Evolutionary conservation across 1,140 invertebrate species (phyloP), one percentile per base, ranked within the genome.

Genomic region (Sycophaga agraensis): DNA sequence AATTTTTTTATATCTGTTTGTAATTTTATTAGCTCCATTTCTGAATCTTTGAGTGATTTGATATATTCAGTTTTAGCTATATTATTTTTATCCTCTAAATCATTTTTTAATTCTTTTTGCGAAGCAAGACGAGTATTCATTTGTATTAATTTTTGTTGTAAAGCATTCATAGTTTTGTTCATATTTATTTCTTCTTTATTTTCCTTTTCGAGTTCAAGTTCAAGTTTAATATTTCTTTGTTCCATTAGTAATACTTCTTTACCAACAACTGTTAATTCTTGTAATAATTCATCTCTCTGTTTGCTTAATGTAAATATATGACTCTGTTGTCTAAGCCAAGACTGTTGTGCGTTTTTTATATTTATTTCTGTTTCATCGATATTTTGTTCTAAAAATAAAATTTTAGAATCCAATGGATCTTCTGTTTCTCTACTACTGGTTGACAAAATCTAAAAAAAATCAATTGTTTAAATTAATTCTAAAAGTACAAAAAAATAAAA

Each of bases 161-260:
- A 73, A 2, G 79, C 77, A 37, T 84, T 83, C 42, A 91, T 84
- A 9, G 77, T 79, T n/a, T 84, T 82, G 2, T 83, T 75, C 4
- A 89, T 80, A 40, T 82, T 82, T 1, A 73, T 76, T 9, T 85
- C 83, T 64, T 86, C 85, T 43, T 78, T 82, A 12, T 77, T 71
- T 2, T 87, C 80, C 21, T 82, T 78, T 21, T 87, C 85, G 1
- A 88, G 71, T 40, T 89, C 84, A 57, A 83, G 82, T 39, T 88
- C 84, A 6, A 90, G 78, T 66, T 88, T 87, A 55, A 88, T 75
- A 50, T 86, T 87, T 61, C 91, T 91, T 66, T 91, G 87, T 34
- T 90, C 87, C 73, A 91, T 85, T 46, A 91, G 86, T 69, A 88
- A 84, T 22, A 89, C 84, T 70, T 92, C 88, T 78, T 91, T 91